A percentile compares a stretch with the other conserved stretches of the same genome.
These are phyloP conservation scores for Fragum fragum DNA, from an alignment of 2,888 invertebrate genomes.

Conservation along the genomic window DNA sequence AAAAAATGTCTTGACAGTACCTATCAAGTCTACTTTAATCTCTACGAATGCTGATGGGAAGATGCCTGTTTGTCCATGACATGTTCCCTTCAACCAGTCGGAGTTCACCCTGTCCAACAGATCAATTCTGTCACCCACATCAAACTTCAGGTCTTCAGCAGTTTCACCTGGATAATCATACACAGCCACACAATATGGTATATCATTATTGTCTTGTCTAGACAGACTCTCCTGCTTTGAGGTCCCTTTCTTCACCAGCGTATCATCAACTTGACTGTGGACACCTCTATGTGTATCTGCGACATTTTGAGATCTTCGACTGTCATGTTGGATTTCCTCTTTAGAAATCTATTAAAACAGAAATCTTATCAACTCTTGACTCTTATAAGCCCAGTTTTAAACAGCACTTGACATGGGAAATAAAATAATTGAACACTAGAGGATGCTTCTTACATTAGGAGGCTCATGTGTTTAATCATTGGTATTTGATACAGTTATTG, in stretches of 20 bases:
- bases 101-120: conserved; percentile 72
- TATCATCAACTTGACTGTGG: too few relatives aligned
- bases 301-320: too few relatives aligned
- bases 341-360: not conserved
- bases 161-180: conserved; percentile 80
- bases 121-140: conserved; percentile 79
- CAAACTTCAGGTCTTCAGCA: conserved; percentile 79
- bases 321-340: not conserved
- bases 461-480: too few relatives aligned
- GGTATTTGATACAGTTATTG: too few relatives aligned
- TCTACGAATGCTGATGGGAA: conserved; percentile 80
- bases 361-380: too few relatives aligned
- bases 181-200: conserved; percentile 68
- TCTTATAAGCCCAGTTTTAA: too few relatives aligned
- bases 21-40: conserved; percentile 55
- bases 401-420: too few relatives aligned
- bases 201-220: not conserved
- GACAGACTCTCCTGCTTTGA: not conserved
- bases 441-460: too few relatives aligned
- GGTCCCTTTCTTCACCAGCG: not conserved
- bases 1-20: too few relatives aligned
- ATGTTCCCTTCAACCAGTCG: conserved; percentile 78
- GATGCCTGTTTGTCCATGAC: conserved; percentile 73
- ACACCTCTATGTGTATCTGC: not conserved
- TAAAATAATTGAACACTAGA: too few relatives aligned